Evolutionary conservation across 53 echinoderm and acorn worm species (phyloP), one percentile per base, ranked within the genome.

Genomic region (Antedon mediterranea): DNA sequence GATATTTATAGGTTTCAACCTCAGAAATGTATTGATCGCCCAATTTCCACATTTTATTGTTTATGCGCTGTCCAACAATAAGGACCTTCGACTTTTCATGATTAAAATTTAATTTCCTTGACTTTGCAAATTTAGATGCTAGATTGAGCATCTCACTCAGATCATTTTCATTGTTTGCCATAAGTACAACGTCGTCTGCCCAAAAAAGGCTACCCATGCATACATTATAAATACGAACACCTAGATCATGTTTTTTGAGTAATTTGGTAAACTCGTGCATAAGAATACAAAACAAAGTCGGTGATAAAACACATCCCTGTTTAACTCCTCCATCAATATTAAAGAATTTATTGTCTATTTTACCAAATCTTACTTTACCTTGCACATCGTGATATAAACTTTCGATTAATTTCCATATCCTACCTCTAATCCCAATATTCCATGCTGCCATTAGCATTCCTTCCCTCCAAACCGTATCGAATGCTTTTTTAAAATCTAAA

Each of bases 381-480:
- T n/a, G n/a, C n/a, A n/a, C n/a, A n/a, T n/a, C n/a, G n/a, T 29
- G 11, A 75, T 75, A 81, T 18, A 81, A 23, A 23, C 23, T 31
- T 32, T 81, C 75, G 31, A 81, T 81, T 0, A 81, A 2, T 75
- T 75, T 74, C 75, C 75, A 75, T 28, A 81, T 18, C 1, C 31
- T 29, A 20, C 81, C 81, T 32, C 81, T 81, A 34, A 81, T 81
- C 3, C 81, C 81, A 3, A 20, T 73, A 34, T 81, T 43, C 75
- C 81, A 75, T 31, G 11, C 5, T 3, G 42, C 73, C 20, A 74
- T n/a, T 43, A 72, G 30, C 4, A 81, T 20, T 4, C 81, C 81
- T 42, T 81, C 75, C 15, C 81, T 28, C 81, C 81, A 81, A 6
- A 81, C 81, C 4, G 73, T 13, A 75, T 81, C 81, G 43, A 81